These are phyloP conservation scores for Drosophila littoralis DNA, from an alignment of 1,140 invertebrate genomes.

Conservation along the genomic window DNA sequence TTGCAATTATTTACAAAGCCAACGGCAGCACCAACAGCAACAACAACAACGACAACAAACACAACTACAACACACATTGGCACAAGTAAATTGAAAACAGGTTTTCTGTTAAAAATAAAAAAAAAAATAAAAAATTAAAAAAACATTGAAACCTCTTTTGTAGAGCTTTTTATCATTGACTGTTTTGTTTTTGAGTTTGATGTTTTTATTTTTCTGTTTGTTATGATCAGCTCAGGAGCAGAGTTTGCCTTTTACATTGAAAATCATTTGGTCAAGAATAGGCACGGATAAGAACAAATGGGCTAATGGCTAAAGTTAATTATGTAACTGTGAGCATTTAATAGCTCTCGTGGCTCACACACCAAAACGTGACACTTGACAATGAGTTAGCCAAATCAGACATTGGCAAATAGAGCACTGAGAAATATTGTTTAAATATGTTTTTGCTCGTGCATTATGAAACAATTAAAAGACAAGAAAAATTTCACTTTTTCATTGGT, in stretches of 20 bases:
- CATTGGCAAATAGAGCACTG: conserved; percentile 40
- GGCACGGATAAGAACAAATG: conserved; percentile 14
- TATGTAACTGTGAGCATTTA: background rate
- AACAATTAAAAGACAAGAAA: conserved; percentile 62
- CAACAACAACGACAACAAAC: conserved; percentile 44
- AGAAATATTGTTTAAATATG: conserved; percentile 2
- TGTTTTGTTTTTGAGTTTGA: conserved; percentile 33
- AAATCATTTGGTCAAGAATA: conserved; percentile 17
- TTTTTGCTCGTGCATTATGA: conserved; percentile 54
- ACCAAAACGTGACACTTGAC: conserved; percentile 61
- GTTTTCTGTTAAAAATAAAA: conserved; percentile 65
- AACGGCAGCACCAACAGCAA: conserved; percentile 32
- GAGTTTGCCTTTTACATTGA: conserved; percentile 31
- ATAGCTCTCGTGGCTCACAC: conserved; percentile 14
- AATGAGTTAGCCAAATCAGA: conserved; percentile 16
- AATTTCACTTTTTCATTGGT: conserved; percentile 70
- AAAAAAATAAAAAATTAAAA: conserved; percentile 37
- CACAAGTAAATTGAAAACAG: conserved; percentile 78
- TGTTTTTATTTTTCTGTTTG: conserved; percentile 16
- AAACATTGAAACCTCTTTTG: conserved; percentile 81
- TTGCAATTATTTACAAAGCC: conserved; percentile 81
- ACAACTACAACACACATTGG: conserved; percentile 58
- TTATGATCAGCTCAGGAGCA: conserved; percentile 21
- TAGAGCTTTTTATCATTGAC: conserved; percentile 75
- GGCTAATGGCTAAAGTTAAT: conserved; percentile 12